Conservation (phyloP, 1,140 invertebrate species). For the Spodoptera litura region DNA sequence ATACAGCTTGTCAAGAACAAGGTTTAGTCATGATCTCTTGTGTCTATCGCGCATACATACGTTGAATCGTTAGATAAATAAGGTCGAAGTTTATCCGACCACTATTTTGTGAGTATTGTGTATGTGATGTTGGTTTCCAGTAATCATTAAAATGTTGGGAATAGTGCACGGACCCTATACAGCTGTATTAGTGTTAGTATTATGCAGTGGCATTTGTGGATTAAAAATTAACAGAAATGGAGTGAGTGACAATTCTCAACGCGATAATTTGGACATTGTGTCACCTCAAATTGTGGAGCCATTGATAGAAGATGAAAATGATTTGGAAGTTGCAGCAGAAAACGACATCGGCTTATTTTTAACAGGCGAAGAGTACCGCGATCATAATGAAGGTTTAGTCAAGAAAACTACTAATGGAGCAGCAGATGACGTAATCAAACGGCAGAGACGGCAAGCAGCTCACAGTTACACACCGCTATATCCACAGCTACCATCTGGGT, state of each 20-base stretch:
- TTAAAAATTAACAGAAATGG: constrained; percentile 9
- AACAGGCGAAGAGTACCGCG: not conserved
- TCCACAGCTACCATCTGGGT: constrained; percentile 34
- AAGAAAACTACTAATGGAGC: not conserved
- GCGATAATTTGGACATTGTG: not conserved
- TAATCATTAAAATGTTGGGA: constrained; percentile 57
- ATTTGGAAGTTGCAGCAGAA: constrained; percentile 14
- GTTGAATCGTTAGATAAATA: constrained; percentile 53
- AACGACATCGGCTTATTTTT: not conserved
- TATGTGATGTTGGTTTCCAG: not conserved
- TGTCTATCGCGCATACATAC: constrained; percentile 31
- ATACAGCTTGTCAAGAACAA: constrained; percentile 16
- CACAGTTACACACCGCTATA: constrained; percentile 28
- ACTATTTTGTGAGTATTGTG: constrained; percentile 35
- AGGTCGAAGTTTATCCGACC: constrained; percentile 58
- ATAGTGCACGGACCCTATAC: constrained; percentile 3
- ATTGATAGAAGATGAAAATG: not conserved
- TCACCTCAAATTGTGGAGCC: not conserved
- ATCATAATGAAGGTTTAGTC: not conserved
- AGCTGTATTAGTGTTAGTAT: constrained; percentile 30
- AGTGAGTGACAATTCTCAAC: not conserved
- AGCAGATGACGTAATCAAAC: not conserved
- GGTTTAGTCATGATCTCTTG: constrained; percentile 37
- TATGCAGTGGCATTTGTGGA: constrained; percentile 21
- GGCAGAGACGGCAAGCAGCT: constrained; percentile 21